Conservation (phyloP, 2,888 invertebrate species). For the Dicyrtomina minuta region DNA sequence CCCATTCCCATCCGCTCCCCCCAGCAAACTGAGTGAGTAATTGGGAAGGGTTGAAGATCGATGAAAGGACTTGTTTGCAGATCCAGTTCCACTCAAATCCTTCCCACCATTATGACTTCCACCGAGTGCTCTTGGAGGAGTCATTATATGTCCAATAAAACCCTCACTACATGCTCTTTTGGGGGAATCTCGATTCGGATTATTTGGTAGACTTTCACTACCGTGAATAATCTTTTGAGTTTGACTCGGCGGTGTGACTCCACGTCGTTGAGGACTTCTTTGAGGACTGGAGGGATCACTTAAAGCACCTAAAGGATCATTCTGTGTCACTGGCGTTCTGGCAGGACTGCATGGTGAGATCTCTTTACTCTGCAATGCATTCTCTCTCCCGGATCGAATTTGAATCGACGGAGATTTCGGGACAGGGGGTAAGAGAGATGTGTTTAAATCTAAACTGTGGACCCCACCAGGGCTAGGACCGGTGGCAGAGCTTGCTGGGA, state of each 20-base stretch:
- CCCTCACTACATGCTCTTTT: constrained; percentile 53
- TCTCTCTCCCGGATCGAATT: constrained; percentile 32
- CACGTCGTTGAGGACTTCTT: background rate
- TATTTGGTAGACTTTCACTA: background rate
- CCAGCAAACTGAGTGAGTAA: constrained; percentile 42
- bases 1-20: constrained; percentile 22
- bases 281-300: constrained; percentile 54
- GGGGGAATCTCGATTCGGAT: constrained; percentile 43
- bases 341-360: constrained; percentile 61
- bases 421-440: background rate
- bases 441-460: background rate
- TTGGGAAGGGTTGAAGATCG: constrained; percentile 53
- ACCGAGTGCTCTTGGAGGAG: constrained; percentile 11
- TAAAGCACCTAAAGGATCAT: constrained; percentile 87
- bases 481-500: background rate
- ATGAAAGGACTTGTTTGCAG: constrained; percentile 46
- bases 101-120: constrained; percentile 36
- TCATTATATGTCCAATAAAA: constrained; percentile 41
- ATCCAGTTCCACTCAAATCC: constrained; percentile 34
- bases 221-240: background rate
- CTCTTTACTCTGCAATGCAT: constrained; percentile 24
- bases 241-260: background rate
- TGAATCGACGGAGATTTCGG: constrained; percentile 43
- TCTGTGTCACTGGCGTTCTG: constrained; percentile 82
- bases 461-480: too few species aligned